Base-by-base conservation (phyloP, 2,113 vertebrate species). In the Picathartes gymnocephalus region DNA sequence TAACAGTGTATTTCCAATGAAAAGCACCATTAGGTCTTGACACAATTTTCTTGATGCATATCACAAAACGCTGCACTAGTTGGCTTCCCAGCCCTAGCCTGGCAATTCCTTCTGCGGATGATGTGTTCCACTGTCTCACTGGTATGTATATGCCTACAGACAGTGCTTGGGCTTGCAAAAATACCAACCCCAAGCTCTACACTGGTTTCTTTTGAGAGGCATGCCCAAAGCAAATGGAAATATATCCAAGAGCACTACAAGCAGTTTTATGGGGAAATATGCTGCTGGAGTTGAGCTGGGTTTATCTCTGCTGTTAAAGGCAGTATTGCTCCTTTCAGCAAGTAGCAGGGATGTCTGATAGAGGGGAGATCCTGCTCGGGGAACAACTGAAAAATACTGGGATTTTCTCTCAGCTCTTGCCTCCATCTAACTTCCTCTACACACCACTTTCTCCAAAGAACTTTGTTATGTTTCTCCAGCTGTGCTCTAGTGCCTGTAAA, bases 81-180 rank as follows among this genome's bases (percentile, higher is more conserved):
- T 3, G 4, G 19, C 31, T 72, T 81, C 71, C 18, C 81, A 61
- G 15, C n/a, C 79, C 39, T 42, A 60, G 44, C 42, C 15, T 39
- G 22, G 50, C 10, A 76, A 17, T 39, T 84, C 58, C 31, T 51
- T 42, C 51, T 60, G 47, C 3, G 20, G 35, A 31, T 68, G 73
- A 31, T 6, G 15, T 7, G 33, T 68, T 66, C n/a, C 1, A 0
- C 33, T 60, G 8, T 35, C 73, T 39, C 39, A 3, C 47, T 66
- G 24, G 4, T 24, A 58, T 0, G 9, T 19, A 21, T 7, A n/a
- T 0, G 1, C 3, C 30, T 8, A 11, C 8, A 42, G 37, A 28
- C 9, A 12, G 31, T 1, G 2, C 25, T 56, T 48, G 72, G 33
- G 23, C 60, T 86, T 78, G 39, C 64, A 68, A 70, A 70, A 30